Evolutionary conservation across 1,140 invertebrate species (phyloP).

Genomic region (Procambarus virginalis): DNA sequence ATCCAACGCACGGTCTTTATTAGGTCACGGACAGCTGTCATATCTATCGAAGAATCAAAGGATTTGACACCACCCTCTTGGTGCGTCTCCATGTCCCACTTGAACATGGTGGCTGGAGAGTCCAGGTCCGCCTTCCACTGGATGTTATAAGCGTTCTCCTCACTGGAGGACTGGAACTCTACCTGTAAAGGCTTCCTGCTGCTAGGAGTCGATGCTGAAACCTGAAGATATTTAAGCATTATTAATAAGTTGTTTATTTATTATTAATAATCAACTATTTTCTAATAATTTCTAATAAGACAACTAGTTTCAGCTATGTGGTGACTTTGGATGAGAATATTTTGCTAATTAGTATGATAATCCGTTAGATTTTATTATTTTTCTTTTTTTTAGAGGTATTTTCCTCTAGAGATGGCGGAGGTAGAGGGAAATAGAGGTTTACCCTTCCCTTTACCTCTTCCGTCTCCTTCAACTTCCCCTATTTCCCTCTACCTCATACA

Average conservation of each 20-base stretch:
- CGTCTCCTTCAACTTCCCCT: too few species aligned
- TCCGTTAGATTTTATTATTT: too few species aligned
- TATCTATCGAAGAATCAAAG: neutral
- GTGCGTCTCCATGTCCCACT: conserved; percentile 1
- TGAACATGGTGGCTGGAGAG: conserved; percentile 4
- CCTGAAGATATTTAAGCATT: neutral
- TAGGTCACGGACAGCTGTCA: neutral
- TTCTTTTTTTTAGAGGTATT: too few species aligned
- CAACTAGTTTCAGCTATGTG: too few species aligned
- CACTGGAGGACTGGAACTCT: neutral
- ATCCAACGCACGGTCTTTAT: neutral
- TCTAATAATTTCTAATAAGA: too few species aligned
- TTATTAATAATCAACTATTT: too few species aligned
- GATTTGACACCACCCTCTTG: neutral
- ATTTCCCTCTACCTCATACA: too few species aligned
- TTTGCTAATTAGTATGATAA: too few species aligned
- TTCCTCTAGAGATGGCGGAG: too few species aligned
- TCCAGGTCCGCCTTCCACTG: neutral
- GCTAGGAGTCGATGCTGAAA: neutral
- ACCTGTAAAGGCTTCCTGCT: neutral
- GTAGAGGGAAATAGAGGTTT: too few species aligned
- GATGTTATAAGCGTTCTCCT: neutral
- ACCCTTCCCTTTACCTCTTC: too few species aligned
- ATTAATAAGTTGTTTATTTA: neutral
- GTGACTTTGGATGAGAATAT: too few species aligned